Conservation (phyloP, 2,113 vertebrate genomes). For the Sisor rabdophorus region DNA sequence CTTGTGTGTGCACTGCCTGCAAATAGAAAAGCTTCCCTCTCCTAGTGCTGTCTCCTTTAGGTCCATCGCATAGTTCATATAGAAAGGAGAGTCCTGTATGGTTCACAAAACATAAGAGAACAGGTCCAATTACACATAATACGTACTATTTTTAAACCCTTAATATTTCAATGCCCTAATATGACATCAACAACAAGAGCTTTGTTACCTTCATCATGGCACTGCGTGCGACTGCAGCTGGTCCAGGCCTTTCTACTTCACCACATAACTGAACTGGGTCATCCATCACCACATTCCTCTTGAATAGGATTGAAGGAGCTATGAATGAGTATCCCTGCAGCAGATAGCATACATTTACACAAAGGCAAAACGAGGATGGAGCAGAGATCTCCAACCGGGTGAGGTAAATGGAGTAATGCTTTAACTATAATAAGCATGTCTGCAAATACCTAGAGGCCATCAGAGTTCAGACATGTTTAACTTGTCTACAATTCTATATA, state of each 20-base stretch:
- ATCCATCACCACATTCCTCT: conserved; percentile 88
- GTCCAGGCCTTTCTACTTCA: conserved; percentile 81
- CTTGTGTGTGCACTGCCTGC: conserved; percentile 91
- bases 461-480: not conserved
- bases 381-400: not conserved
- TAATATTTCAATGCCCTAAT: not conserved
- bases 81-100: conserved; percentile 92
- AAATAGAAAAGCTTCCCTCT: conserved; percentile 98
- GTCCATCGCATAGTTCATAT: conserved; percentile 91
- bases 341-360: conserved; percentile 35
- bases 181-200: not conserved
- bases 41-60: conserved; percentile 87
- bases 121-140: not conserved
- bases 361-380: conserved; percentile 4
- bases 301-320: conserved; percentile 94
- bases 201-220: conserved; percentile 91
- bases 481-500: not conserved
- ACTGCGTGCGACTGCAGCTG: conserved; percentile 84
- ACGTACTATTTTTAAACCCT: not conserved
- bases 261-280: conserved; percentile 82
- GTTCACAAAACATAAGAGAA: not conserved
- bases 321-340: conserved; percentile 93
- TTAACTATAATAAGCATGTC: not conserved
- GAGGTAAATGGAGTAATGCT: not conserved
- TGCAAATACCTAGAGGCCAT: conserved; percentile 21